These are phyloP conservation scores for Calephelis nemesis DNA, from an alignment of 1,140 invertebrate genomes.

Conservation along the genomic window DNA sequence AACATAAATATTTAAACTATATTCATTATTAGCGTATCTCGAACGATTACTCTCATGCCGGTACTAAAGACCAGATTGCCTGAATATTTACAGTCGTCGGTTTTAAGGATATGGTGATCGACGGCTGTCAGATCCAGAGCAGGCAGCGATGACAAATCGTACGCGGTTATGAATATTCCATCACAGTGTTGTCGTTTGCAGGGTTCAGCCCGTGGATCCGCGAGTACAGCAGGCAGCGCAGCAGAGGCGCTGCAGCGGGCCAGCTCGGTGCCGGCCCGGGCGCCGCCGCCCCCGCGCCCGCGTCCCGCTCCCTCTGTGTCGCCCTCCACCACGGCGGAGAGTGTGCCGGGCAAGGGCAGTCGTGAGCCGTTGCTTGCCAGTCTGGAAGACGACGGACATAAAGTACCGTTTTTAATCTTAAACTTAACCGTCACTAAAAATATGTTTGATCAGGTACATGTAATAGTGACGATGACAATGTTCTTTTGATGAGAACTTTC, in stretches of 20 bases:
- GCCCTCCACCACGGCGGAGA: conserved; percentile 34
- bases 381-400: conserved; percentile 62
- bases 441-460: no score
- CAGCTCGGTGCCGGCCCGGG: conserved; percentile 57
- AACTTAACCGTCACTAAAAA: no score
- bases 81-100: no score
- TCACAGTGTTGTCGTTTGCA: neutral
- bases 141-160: no score
- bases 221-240: conserved; percentile 22
- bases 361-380: conserved; percentile 64
- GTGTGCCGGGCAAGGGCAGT: conserved; percentile 45
- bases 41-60: no score
- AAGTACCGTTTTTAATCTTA: conserved; percentile 36
- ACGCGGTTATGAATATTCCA: no score
- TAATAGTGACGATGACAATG: no score
- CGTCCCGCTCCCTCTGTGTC: conserved; percentile 28
- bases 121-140: no score
- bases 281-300: conserved; percentile 33
- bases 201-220: neutral
- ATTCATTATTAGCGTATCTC: no score
- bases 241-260: conserved; percentile 55
- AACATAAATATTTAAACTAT: neutral
- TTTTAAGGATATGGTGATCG: no score
- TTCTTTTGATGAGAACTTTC: no score
- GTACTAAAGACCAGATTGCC: no score